Percentiles rank a stretch among this genome's conserved stretches.
Evolutionary conservation across 2,797 vertebrate genomes (phyloP).

Genomic region (Yasuhikotakia modesta): DNA sequence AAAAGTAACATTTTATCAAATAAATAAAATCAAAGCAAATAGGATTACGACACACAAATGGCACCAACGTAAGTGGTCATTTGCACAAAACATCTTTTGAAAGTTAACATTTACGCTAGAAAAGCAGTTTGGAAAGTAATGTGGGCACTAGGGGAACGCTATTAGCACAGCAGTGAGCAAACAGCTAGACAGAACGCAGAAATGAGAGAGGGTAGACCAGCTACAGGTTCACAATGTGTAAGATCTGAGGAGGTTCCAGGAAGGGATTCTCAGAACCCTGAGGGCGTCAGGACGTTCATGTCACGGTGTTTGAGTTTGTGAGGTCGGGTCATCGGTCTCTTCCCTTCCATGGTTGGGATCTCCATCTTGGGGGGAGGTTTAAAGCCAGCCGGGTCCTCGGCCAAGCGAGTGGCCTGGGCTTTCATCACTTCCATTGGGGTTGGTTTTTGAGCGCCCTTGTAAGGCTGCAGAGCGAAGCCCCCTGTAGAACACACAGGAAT

Average conservation of each 20-base stretch:
- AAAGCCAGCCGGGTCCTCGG: conserved; percentile 74
- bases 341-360: conserved; percentile 79
- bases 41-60: conserved; percentile 8
- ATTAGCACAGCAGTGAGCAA: conserved; percentile 18
- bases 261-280: conserved; percentile 83
- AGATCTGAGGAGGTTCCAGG: background rate
- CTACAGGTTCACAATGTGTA: conserved; percentile 25
- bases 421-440: conserved; percentile 92
- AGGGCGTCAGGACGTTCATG: conserved; percentile 93
- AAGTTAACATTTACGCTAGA: conserved; percentile 44
- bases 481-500: conserved; percentile 67
- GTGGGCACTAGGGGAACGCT: background rate
- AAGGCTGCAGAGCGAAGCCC: conserved; percentile 87
- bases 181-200: background rate
- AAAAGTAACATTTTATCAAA: background rate
- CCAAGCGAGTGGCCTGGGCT: conserved; percentile 79
- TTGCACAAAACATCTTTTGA: conserved; percentile 22
- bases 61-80: conserved; percentile 39
- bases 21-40: conserved; percentile 20
- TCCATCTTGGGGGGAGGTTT: conserved; percentile 87
- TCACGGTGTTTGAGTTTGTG: conserved; percentile 93
- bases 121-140: conserved; percentile 43
- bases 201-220: conserved; percentile 40
- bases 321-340: conserved; percentile 74
- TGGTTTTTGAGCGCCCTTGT: conserved; percentile 88